Percentiles rank a stretch among this genome's conserved stretches.
These are phyloP conservation scores for Pterostichus madidus DNA, from an alignment of 2,888 invertebrate genomes.

Conservation along the genomic window DNA sequence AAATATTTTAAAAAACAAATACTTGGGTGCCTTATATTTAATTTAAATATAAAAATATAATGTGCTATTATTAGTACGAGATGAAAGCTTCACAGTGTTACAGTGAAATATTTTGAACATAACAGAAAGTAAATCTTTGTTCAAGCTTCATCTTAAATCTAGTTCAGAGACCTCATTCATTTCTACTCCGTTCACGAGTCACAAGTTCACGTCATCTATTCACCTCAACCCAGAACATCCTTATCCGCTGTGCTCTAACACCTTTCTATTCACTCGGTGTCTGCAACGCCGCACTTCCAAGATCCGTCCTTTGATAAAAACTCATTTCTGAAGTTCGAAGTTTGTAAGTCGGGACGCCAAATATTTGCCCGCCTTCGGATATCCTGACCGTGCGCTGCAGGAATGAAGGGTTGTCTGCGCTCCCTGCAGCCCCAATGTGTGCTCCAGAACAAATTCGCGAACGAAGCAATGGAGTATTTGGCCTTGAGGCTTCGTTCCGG, in stretches of 20 bases:
- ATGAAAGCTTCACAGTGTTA: no score
- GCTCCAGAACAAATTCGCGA: no score
- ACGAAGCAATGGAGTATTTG: no score
- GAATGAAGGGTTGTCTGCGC: no score
- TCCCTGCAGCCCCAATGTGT: no score
- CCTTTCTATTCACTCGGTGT: slow-evolving; percentile 17
- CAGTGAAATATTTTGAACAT: neutral
- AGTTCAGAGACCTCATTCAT: slow-evolving; percentile 24
- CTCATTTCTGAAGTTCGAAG: slow-evolving; percentile 70
- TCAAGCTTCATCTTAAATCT: neutral
- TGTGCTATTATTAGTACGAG: no score
- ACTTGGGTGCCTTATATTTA: no score
- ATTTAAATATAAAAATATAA: no score
- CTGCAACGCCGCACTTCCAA: slow-evolving; percentile 1
- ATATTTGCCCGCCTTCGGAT: slow-evolving; percentile 69
- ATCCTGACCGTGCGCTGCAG: slow-evolving; percentile 14
- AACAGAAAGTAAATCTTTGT: slow-evolving; percentile 22
- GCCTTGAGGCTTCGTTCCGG: no score
- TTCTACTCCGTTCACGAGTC: neutral
- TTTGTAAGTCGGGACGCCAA: slow-evolving; percentile 66
- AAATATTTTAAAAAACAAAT: no score
- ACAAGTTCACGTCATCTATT: slow-evolving; percentile 29
- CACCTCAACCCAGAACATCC: slow-evolving; percentile 11
- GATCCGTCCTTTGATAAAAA: slow-evolving; percentile 70
- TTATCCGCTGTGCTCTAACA: slow-evolving; percentile 8